Base-by-base conservation (phyloP, 2,797 vertebrate species). In the Sebastes cheni region DNA sequence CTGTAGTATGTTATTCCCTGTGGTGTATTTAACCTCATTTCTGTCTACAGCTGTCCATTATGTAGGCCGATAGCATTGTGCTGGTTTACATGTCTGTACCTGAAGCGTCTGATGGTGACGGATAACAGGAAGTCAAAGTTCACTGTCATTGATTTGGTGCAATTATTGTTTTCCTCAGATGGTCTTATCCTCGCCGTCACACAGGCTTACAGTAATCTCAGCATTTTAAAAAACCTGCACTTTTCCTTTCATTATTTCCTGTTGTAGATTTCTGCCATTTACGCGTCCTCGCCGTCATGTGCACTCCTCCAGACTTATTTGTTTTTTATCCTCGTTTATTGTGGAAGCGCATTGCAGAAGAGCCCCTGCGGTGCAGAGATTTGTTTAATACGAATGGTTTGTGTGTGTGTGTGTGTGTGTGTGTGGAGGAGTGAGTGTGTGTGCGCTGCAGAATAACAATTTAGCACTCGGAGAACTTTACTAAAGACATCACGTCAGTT, bases 401-500 rank as follows among this genome's bases (percentile, higher is more conserved):
- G 39, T 36, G 34, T 23, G 30, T 32, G 27, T 27, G 27, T 5
- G 30, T 32, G 30, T 80, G 70, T 4, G 34, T 5, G 39, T 18
- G 25, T 23, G 30, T 32, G 27, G 27, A 29, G 27, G 27, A 27
- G 27, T 27, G 27, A 5, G 30, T 32, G 30, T 80, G 70, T 4
- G 34, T 5, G 39, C 42, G 32, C 56, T 22, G 58, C 54, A 71
- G 82, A 83, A 88, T 56, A 75, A 77, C 66, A 81, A 72, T 89
- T 84, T 62, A 56, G 72, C 16, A 32, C 56, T 78, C 36, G 2
- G 85, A 73, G 56, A 65, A 50, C 67, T 84, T 61, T 67, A 22
- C 76, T 77, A 61, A 84, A 90, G 89, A 92, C 75, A 84, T 88
- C 80, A 81, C 67, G 73, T 77, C 74, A 68, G 65, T n/a, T 77